Evolutionary conservation across 2,888 invertebrate species (phyloP).

Genomic region (Cosmia pyralina): DNA sequence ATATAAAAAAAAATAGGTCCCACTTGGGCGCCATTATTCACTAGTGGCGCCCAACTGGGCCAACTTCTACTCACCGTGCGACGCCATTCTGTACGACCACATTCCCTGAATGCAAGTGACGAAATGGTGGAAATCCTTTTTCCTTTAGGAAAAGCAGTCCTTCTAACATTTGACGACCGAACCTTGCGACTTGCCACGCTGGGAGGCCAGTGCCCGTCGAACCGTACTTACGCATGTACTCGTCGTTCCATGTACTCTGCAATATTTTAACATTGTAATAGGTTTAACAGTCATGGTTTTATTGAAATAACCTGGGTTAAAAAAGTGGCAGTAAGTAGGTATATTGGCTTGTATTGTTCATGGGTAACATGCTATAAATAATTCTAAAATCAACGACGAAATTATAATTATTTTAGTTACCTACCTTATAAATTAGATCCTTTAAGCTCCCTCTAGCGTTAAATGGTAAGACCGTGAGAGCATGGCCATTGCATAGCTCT

Average conservation of each 20-base stretch:
- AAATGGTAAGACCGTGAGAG: slow-evolving; percentile 95
- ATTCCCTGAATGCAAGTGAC: slow-evolving; percentile 97
- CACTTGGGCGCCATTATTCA: slow-evolving; percentile 32
- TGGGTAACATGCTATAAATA: background rate
- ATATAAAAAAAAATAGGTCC: background rate
- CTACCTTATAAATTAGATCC: slow-evolving; percentile 96
- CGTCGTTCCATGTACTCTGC: slow-evolving; percentile 95
- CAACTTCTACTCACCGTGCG: slow-evolving; percentile 91
- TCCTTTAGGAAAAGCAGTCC: slow-evolving; percentile 96
- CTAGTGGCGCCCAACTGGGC: slow-evolving; percentile 42
- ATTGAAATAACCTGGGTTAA: background rate
- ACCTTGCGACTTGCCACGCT: slow-evolving; percentile 94
- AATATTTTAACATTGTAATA: slow-evolving; percentile 3
- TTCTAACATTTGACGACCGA: slow-evolving; percentile 96
- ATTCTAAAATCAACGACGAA: background rate
- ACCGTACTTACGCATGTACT: slow-evolving; percentile 94
- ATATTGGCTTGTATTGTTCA: background rate
- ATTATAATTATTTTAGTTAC: slow-evolving; percentile 80
- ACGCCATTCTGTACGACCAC: slow-evolving; percentile 97
- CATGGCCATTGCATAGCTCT: slow-evolving; percentile 93
- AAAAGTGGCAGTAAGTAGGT: no score
- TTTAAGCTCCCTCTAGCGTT: slow-evolving; percentile 96
- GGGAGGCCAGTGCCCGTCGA: slow-evolving; percentile 93
- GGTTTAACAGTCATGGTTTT: background rate
- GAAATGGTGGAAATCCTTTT: slow-evolving; percentile 96